Evolutionary conservation across 2,113 vertebrate genomes (phyloP).

Genomic region (Plotosus lineatus): DNA sequence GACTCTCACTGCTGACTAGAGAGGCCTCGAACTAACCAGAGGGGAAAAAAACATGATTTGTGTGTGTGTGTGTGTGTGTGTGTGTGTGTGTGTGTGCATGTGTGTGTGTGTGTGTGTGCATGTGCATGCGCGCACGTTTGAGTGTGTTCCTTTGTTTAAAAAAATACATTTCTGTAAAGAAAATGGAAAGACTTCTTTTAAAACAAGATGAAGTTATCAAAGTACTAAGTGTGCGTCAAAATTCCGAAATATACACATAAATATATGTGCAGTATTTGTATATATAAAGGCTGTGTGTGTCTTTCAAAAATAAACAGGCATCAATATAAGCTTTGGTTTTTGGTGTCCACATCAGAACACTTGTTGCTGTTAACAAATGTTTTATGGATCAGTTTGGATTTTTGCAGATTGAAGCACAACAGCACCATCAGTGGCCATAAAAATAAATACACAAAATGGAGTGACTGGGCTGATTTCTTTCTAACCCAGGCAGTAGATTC

Average conservation of each 20-base stretch:
- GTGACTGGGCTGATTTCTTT: neutral
- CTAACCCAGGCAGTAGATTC: neutral
- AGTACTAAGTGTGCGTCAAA: neutral
- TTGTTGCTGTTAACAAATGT: neutral
- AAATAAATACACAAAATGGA: neutral
- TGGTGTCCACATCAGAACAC: neutral
- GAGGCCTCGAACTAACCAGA: constrained; percentile 25
- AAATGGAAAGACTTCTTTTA: neutral
- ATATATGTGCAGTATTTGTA: neutral
- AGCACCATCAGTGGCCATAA: neutral
- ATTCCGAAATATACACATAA: neutral
- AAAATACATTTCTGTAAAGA: neutral
- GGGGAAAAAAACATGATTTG: constrained; percentile 13
- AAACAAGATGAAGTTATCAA: neutral
- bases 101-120: constrained; percentile 22
- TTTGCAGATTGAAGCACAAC: neutral
- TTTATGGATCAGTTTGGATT: neutral
- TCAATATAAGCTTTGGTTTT: neutral
- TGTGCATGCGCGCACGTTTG: constrained; percentile 4
- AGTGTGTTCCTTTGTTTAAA: neutral
- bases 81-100: constrained; percentile 10
- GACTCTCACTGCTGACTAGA: constrained; percentile 50
- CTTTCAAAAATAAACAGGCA: neutral
- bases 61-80: constrained; percentile 24
- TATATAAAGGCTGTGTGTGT: neutral